Base-by-base conservation (phyloP, 2,888 invertebrate species). In the Salpingus planirostris region DNA sequence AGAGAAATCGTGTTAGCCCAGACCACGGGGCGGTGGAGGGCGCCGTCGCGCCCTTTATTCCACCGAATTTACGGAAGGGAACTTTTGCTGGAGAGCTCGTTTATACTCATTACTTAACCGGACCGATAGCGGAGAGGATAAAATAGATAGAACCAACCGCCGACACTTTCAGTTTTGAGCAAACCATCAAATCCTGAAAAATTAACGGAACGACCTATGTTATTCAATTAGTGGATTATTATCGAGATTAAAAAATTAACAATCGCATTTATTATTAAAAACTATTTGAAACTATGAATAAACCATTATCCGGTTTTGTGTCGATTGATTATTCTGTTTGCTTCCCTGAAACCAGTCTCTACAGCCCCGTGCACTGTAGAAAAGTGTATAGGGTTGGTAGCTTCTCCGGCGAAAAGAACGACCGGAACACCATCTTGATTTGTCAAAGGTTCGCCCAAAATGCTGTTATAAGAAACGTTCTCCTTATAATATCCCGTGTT, bases 1-100 rank as follows among this genome's bases (percentile, higher is more conserved):
- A 44, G 47, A 44, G 44, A 47, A 47, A 47, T 47, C 36, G 42
- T 33, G 31, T 34, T 13, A 27, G 21, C 33, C 25, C 27, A 36
- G 14, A 30, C 38, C 29, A 15, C 15, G 29, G n/a, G 15, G n/a
- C n/a, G n/a, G n/a, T n/a, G n/a, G n/a, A n/a, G n/a, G n/a, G n/a
- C n/a, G n/a, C n/a, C n/a, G n/a, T n/a, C n/a, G 28, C 11, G 33
- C 23, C 33, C 27, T 27, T 36, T 36, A 33, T 36, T 29, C 29
- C 22, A 21, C 13, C 23, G 15, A 27, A 35, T 3, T 15, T 10
- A 8, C 7, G 15, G 7, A 11, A 15, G 8, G 27, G n/a, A n/a
- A n/a, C n/a, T n/a, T n/a, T n/a, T n/a, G n/a, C n/a, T n/a, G n/a
- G n/a, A 30, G 30, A 26, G 35, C 35, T 35, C 35, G 31, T 35